A percentile compares a stretch with the other conserved stretches of the same genome.
phyloP scores from a whole-genome alignment of 2,113 vertebrate species.

The Rhadina sibilatrix region DNA sequence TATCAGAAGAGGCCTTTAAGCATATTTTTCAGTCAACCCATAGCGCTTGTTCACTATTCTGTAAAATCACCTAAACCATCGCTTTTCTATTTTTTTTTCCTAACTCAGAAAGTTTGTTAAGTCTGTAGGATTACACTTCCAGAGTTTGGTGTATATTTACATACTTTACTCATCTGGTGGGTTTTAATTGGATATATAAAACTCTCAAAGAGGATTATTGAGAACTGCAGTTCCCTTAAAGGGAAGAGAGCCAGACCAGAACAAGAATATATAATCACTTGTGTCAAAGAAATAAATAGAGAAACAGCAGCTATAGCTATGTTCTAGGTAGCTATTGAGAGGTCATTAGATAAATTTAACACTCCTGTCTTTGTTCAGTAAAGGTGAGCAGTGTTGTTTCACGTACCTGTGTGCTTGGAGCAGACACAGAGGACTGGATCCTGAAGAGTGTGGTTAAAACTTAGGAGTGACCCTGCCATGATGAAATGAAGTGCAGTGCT shows the following conservation, averaged over 20 bases:
- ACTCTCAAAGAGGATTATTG: not conserved
- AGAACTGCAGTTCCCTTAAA: not conserved
- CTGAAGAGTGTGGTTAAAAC: not conserved
- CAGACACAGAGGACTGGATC: not conserved
- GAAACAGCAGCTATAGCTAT: not conserved
- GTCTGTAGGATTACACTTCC: not conserved
- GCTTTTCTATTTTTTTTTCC: not conserved
- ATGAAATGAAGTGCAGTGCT: not conserved
- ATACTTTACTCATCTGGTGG: not conserved
- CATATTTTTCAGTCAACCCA: not conserved
- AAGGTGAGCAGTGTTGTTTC: not conserved
- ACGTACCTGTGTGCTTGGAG: not conserved
- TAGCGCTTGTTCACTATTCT: not conserved
- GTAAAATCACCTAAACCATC: not conserved
- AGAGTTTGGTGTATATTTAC: not conserved
- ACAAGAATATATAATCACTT: not conserved
- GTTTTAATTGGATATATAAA: not conserved
- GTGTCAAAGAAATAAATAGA: not conserved
- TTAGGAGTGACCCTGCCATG: accelerated
- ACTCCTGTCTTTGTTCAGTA: not conserved
- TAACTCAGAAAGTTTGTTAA: not conserved
- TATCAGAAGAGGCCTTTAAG: not conserved
- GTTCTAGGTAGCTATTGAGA: not conserved
- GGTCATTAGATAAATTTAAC: not conserved
- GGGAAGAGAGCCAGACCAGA: not conserved